Percentiles rank a stretch among this genome's conserved stretches.
Conservation (phyloP, 1,140 invertebrate species). For the Caenorhabditis tropicalis region DNA sequence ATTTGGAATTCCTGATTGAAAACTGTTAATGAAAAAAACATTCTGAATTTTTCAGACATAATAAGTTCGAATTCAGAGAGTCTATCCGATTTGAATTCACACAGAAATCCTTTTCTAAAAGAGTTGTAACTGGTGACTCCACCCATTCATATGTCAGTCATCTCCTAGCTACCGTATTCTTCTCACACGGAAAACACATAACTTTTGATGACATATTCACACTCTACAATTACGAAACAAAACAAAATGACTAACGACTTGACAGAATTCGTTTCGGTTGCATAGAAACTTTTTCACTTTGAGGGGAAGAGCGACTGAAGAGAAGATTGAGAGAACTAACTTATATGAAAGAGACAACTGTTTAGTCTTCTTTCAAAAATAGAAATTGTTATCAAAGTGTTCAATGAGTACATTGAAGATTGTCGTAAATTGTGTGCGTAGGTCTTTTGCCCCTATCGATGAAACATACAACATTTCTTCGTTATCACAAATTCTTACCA, state of each 20-base stretch:
- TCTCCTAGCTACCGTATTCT: background rate
- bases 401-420: background rate
- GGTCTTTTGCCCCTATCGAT: slow-evolving; percentile 31
- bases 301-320: background rate
- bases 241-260: background rate
- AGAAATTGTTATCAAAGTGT: slow-evolving; percentile 11
- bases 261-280: background rate
- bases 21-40: too few species aligned
- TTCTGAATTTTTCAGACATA: too few species aligned
- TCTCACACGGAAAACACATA: background rate
- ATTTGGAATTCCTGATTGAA: too few species aligned
- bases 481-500: background rate
- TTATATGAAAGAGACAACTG: background rate
- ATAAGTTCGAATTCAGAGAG: too few species aligned
- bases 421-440: background rate
- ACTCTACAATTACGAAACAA: slow-evolving; percentile 4
- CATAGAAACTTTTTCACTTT: background rate
- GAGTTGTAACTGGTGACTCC: background rate
- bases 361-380: slow-evolving; percentile 4
- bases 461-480: slow-evolving; percentile 29
- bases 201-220: background rate
- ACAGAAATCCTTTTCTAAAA: background rate
- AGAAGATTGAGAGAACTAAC: background rate
- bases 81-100: too few species aligned
- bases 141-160: background rate